Conservation (phyloP, 2,113 vertebrate genomes). For the Tragelaphus buxtoni region DNA sequence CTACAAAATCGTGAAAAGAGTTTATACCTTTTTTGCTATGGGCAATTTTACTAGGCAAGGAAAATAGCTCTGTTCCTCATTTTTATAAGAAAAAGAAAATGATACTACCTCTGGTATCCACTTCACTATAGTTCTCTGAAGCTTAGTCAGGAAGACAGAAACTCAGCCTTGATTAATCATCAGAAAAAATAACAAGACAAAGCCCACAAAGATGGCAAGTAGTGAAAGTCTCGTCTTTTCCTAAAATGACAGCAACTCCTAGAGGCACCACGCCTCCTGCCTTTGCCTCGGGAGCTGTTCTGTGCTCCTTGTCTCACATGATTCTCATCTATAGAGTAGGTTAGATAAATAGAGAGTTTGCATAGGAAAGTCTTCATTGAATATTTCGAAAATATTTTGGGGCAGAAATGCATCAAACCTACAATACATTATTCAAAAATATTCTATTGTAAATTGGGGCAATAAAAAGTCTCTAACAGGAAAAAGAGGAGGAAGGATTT, state of each 20-base stretch:
- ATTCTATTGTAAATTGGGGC: not conserved
- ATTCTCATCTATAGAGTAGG: not conserved
- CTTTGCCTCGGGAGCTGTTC: not conserved
- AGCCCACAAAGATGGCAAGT: not conserved
- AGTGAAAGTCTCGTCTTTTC: not conserved
- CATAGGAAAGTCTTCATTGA: not conserved
- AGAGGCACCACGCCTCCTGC: not conserved
- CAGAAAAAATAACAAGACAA: not conserved
- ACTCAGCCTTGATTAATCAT: not conserved
- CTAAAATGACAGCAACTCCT: not conserved
- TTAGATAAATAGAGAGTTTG: not conserved
- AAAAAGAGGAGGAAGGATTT: not conserved
- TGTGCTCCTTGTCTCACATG: not conserved
- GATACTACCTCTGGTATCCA: not conserved
- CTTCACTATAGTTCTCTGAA: not conserved
- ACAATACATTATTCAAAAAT: not conserved
- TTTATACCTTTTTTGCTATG: not conserved
- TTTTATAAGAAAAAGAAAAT: not conserved
- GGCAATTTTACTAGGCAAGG: not conserved
- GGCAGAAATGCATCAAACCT: not conserved
- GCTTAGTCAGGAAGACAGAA: not conserved
- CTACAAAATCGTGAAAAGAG: not conserved
- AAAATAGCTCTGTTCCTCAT: not conserved
- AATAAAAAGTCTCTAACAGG: not conserved
- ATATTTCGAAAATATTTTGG: not conserved